Conservation (phyloP, 2,888 invertebrate genomes). For the Drosophila multiciliata region DNA sequence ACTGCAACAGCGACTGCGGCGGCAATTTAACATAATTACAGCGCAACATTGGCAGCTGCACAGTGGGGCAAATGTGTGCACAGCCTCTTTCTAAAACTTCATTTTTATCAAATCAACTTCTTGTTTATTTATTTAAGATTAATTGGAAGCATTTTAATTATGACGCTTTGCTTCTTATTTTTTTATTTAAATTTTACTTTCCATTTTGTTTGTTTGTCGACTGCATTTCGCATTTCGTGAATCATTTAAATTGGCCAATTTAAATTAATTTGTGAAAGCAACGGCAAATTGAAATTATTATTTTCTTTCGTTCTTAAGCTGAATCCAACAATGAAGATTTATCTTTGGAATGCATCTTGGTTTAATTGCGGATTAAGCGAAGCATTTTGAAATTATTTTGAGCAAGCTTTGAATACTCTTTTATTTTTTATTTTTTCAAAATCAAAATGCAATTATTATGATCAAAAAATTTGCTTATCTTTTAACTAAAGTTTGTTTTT, state of each 20-base stretch:
- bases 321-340: not conserved
- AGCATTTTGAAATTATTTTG: not conserved
- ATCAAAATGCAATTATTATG: not conserved
- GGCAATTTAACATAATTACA: slow-evolving; percentile 80
- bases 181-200: not conserved
- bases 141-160: not conserved
- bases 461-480: not conserved
- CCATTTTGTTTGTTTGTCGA: not conserved
- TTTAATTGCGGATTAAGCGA: not conserved
- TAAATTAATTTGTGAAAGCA: not conserved
- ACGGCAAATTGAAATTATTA: not conserved
- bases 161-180: not conserved
- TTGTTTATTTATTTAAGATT: too few species aligned
- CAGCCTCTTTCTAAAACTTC: not conserved
- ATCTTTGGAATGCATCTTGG: not conserved
- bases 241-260: not conserved
- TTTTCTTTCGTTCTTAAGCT: not conserved
- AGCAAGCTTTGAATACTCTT: not conserved
- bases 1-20: slow-evolving; percentile 42
- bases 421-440: too few species aligned
- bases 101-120: not conserved
- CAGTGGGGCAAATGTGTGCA: slow-evolving; percentile 46
- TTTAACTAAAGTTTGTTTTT: not conserved
- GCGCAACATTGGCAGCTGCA: slow-evolving; percentile 28
- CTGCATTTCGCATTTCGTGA: not conserved